Base-by-base conservation (phyloP, 2,113 vertebrate genomes). In the Plecotus auritus region DNA sequence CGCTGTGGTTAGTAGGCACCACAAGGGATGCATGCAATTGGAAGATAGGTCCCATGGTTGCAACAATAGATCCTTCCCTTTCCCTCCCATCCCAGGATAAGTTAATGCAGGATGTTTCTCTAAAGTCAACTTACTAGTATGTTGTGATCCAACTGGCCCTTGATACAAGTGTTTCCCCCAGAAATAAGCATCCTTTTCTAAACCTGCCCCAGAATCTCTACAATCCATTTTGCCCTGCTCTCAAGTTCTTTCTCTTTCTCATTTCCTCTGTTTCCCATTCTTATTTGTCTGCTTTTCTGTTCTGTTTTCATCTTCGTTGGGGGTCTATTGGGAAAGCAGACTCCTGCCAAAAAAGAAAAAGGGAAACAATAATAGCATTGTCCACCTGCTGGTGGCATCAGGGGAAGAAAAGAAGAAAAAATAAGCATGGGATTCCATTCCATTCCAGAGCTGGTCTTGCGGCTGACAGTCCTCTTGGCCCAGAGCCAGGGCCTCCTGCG, bases 301-400 rank as follows among this genome's bases (percentile, higher is more conserved):
- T 93, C 70, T 78, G 18, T 81, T 92, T 30, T 20, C 54, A 0
- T 22, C 84, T 93, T 85, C 66, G 35, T 40, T 85, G 95, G 74
- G 85, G 77, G 45, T 95, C 94, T 97, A 90, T 80, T 87, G 97
- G 93, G 83, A 96, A 85, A 1, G 4, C 28, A 86, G 90, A 40
- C 40, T 88, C 81, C 74, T 96, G 97, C 95, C 96, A 97, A 95
- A 95, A 95, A 64, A 56, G 81, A 87, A 93, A 94, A 97, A 72
- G 56, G 87, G 94, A 73, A 96, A 95, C 92, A 96, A 96, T 95
- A 92, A 95, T 92, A 94, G 94, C 89, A 47, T 93, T 95, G 93
- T 96, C 97, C 97, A 97, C 98, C 98, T 98, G 97, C 97, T 97
- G 97, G 96, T 89, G 89, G 92, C 90, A 96, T 88, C 86, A 96